Evolutionary conservation across 2,113 vertebrate species (phyloP).

Genomic region (Vombatus ursinus): DNA sequence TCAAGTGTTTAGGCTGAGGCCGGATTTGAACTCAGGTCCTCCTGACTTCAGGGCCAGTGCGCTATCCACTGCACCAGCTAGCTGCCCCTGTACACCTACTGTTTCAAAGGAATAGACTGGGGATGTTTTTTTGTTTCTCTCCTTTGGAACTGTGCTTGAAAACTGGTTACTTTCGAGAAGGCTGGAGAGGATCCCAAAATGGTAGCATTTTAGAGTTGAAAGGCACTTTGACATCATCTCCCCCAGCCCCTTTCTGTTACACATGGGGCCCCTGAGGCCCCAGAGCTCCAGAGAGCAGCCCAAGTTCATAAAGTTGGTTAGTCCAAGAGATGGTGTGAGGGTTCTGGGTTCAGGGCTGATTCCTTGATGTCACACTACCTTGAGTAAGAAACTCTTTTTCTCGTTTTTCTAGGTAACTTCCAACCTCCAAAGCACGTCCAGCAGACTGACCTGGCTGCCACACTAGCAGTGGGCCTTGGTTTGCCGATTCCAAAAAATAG

Average conservation of each 20-base stretch:
- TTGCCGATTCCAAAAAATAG: constrained; percentile 93
- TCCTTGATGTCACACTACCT: not conserved
- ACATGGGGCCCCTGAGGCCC: not conserved
- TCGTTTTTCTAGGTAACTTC: constrained; percentile 80
- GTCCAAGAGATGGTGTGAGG: not conserved
- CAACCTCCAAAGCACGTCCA: constrained; percentile 85
- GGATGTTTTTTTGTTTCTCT: not conserved
- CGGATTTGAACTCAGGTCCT: too few species aligned
- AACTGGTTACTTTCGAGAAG: not conserved
- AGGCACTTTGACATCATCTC: not conserved
- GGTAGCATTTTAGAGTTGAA: not conserved
- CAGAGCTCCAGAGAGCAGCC: not conserved
- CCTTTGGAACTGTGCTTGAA: not conserved
- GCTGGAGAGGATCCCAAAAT: not conserved
- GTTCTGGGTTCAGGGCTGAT: not conserved
- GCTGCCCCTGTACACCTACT: not conserved
- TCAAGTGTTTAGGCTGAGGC: too few species aligned
- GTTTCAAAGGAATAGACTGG: not conserved
- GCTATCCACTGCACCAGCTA: too few species aligned
- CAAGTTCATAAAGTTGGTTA: not conserved
- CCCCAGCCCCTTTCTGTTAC: not conserved
- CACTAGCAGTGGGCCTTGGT: constrained; percentile 91
- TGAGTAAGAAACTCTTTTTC: not conserved
- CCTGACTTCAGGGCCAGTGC: too few species aligned
- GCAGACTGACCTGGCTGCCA: constrained; percentile 94